Base-by-base conservation (phyloP, 2,113 vertebrate species). In the Fregetta grallaria region DNA sequence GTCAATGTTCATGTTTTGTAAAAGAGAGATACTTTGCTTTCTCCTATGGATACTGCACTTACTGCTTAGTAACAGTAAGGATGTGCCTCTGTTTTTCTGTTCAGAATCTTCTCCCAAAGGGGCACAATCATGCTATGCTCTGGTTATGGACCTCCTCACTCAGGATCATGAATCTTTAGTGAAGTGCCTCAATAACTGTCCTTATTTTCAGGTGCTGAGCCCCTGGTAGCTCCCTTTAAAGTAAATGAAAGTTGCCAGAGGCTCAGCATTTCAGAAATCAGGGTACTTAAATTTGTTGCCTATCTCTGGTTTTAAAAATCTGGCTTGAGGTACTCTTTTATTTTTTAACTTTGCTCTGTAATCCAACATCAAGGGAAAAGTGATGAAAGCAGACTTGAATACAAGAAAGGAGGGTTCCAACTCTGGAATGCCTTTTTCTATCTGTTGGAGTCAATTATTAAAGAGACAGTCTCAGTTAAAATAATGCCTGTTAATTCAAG, bases 161-260 rank as follows among this genome's bases (percentile, higher is more conserved):
- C 71, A n/a, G 38, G 45, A 84, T 78, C 49, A 90, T 47, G 71
- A 72, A 3, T 88, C 71, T 76, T 82, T 23, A 62, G 47, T 17
- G 26, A 94, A 76, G 4, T 55, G 21, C 49, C 62, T 91, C 26
- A 36, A 38, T 81, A 82, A 78, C 20, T 67, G 70, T 77, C 84
- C 53, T 91, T 90, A 90, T 96, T 97, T 95, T 88, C 88, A 93
- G 74, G 27, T 93, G 19, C 36, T 76, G 84, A 96, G 74, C 40
- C 44, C 30, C 36, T 66, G 42, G 66, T 62, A 91, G 9, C 44
- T 93, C 32, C 25, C 36, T 86, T 90, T 91, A 85, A 95, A 90
- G 66, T 72, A 91, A 75, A 67, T 21, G 11, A 36, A 87, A 87
- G 23, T 72, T 94, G 58, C 74, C 70, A 95, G 70, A 75, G 66